Evolutionary conservation across 2,797 vertebrate genomes (phyloP), one percentile per base, ranked within the genome.

Genomic region (Cynopterus sphinx): DNA sequence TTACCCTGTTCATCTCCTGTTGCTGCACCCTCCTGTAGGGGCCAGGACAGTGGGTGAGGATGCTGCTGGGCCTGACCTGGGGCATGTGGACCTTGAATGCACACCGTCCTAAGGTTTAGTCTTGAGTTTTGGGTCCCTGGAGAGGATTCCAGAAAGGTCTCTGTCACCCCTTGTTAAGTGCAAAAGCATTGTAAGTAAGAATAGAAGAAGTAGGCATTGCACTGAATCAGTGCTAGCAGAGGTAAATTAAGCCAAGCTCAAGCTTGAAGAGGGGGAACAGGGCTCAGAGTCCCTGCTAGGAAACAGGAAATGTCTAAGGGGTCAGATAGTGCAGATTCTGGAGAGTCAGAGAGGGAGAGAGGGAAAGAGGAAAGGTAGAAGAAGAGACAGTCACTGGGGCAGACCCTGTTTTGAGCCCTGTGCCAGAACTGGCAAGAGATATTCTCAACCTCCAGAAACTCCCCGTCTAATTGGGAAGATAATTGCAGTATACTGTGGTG

Each of bases 61-160:
- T 17, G 67, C 43, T 9, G 4, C 31, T 7, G 70, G 31, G 53
- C 43, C 41, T 16, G n/a, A 31, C 12, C 55, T 51, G 26, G 33
- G 63, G 11, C 36, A 0, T 6, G 7, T 11, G 11, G 57, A 36
- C 28, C n/a, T 17, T 43, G 41, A 84, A 63, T 16, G 22, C 39
- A 39, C 1, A 6, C 31, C 39, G 13, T 70, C 46, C 75, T 61
- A 81, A 26, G 71, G 26, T 31, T 85, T 84, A 24, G 24, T 73
- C 43, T 67, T 53, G 74, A 33, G 75, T 36, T 63, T 68, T 24
- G n/a, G 28, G 31, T 88, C 24, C 49, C 57, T 28, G 31, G 59
- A 71, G 81, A 97, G 67, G 70, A 83, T 74, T 89, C 57, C n/a
- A 63, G 87, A 94, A 87, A 84, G 74, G 41, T 49, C 31, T 49